Percentiles rank a stretch among this genome's conserved stretches.
phyloP scores from a whole-genome alignment of 1,140 invertebrate genomes.

The Zaprionus vittiger region DNA sequence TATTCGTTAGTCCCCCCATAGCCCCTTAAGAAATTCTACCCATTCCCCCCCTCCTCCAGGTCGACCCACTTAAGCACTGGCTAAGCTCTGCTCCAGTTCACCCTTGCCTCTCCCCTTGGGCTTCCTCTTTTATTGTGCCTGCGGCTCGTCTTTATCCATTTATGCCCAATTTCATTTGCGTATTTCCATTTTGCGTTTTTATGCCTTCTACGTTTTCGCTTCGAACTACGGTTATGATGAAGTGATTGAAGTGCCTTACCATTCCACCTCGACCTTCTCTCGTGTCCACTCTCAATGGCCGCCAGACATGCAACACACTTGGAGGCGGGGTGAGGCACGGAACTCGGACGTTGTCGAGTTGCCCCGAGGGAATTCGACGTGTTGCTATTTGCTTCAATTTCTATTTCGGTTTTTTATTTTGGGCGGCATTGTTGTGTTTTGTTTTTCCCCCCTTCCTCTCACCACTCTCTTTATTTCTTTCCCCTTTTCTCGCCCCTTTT shows the following conservation, averaged over 20 bases:
- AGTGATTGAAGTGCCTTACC: conserved; percentile 70
- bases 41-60: neutral
- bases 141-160: conserved; percentile 21
- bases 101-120: neutral
- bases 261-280: neutral
- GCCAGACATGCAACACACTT: conserved; percentile 64
- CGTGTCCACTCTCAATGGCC: conserved; percentile 59
- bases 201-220: conserved; percentile 51
- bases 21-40: neutral
- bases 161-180: conserved; percentile 58
- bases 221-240: conserved; percentile 62
- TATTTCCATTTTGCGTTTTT: conserved; percentile 57
- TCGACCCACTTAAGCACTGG: neutral
- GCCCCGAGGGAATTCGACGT: conserved; percentile 40
- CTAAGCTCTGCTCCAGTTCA: conserved; percentile 12
- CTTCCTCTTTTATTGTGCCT: conserved; percentile 7
- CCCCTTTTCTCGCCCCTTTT: neutral
- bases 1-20: conserved; percentile 53
- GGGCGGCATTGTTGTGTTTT: conserved; percentile 43
- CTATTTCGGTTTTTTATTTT: conserved; percentile 43
- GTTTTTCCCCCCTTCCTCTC: conserved; percentile 11
- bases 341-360: neutral
- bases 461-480: conserved; percentile 2
- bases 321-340: neutral
- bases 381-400: conserved; percentile 64